Base-by-base conservation (phyloP, 2,113 vertebrate species). In the Anhinga rufa region DNA sequence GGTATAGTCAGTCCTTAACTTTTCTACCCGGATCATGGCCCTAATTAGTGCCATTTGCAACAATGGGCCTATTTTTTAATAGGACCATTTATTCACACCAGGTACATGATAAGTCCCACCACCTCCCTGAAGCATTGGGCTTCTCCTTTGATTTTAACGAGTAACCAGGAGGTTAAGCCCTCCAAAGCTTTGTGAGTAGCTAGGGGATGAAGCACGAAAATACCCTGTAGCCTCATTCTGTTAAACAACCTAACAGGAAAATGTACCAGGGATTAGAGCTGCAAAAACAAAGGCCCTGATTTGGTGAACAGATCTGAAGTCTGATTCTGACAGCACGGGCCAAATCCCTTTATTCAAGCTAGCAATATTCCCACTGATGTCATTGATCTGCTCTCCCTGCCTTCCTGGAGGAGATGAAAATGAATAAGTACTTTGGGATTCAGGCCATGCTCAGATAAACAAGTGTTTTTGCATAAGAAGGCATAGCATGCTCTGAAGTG, bases 301-400 rank as follows among this genome's bases (percentile, higher is more conserved):
- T 86, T 91, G 70, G 58, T 79, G 92, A 83, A 86, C 96, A 92
- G 91, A 95, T 95, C 93, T 92, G 68, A 95, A 95, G 84, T 58
- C 84, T 95, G 89, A 89, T 97, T 95, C 91, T 81, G 84, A 95
- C 86, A 95, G 85, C 84, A 86, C 2, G 0, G 85, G 95, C 93
- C 95, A 97, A 97, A 95, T 97, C 95, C 95, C 82, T 80, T 95
- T 89, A 95, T 96, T 95, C 87, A 92, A 80, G 82, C 89, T 70
- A 88, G 93, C 75, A 94, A 42, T 94, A 95, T 94, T 96, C 96
- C 71, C 91, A 90, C 76, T 68, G 93, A 97, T 96, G 94, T 60
- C 87, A 90, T 91, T 95, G 93, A 92, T 88, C 95, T 94, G 72
- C 75, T 81, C 89, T 69, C 68, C 74, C 80, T 65, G 57, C 57